phyloP scores from a whole-genome alignment of 2,113 vertebrate genomes.

The Henicopernis longicauda region DNA sequence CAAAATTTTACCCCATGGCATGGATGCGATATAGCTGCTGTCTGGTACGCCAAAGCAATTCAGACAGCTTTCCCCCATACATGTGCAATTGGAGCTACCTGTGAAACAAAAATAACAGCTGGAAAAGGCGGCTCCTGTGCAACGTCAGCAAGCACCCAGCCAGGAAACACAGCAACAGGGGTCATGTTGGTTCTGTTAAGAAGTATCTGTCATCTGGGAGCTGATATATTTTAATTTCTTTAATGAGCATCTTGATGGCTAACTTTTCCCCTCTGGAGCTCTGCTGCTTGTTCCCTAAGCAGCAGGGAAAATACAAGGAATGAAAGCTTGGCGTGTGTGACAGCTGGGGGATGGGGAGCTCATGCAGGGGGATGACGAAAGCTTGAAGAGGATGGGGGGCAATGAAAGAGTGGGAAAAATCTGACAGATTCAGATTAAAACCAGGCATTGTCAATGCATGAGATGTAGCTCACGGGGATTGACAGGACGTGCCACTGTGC shows the following conservation, averaged over 20 bases:
- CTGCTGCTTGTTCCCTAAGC: not conserved
- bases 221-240: not conserved
- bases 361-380: not conserved
- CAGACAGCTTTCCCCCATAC: not conserved
- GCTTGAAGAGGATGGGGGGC: not conserved
- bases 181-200: not conserved
- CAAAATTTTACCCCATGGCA: not conserved
- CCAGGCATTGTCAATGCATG: not conserved
- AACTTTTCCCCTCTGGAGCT: not conserved
- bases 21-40: rapidly evolving
- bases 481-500: rapidly evolving
- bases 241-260: not conserved
- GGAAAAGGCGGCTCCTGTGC: not conserved
- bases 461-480: not conserved
- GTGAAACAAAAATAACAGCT: not conserved
- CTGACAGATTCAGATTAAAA: not conserved
- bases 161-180: not conserved
- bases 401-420: not conserved
- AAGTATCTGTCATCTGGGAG: not conserved
- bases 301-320: not conserved
- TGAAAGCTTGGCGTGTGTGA: not conserved
- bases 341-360: not conserved
- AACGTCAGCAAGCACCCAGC: not conserved
- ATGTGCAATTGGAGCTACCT: not conserved
- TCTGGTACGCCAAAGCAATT: not conserved